phyloP scores from a whole-genome alignment of 2,888 invertebrate species.

The Ophonus ardosiacus region DNA sequence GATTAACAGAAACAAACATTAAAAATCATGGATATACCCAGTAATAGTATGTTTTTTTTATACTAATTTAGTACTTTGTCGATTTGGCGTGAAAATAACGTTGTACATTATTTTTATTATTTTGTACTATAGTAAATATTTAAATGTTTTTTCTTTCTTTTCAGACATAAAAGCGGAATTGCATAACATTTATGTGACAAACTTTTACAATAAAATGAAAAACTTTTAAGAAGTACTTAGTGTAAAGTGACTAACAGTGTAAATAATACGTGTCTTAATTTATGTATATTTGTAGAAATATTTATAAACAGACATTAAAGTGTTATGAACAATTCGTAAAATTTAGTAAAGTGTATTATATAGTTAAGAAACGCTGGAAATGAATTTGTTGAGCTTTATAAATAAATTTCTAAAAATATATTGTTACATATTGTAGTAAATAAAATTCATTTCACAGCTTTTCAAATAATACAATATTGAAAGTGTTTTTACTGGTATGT shows the following conservation, averaged over 20 bases:
- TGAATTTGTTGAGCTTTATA: conserved; percentile 40
- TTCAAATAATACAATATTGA: conserved; percentile 34
- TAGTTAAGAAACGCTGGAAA: conserved; percentile 48
- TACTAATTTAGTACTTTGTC: not conserved
- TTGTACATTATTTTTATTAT: not conserved
- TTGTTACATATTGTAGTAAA: conserved; percentile 29
- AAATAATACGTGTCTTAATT: conserved; percentile 62
- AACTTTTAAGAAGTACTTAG: conserved; percentile 62
- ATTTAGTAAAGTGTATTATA: conserved; percentile 22
- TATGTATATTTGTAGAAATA: conserved; percentile 61
- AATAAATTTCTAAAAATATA: conserved; percentile 22
- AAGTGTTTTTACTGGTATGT: conserved; percentile 46
- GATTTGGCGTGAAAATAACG: not conserved
- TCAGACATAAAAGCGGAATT: conserved; percentile 50
- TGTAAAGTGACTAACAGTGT: conserved; percentile 63
- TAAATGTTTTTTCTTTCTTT: conserved; percentile 24
- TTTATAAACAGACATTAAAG: conserved; percentile 32
- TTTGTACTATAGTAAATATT: not conserved
- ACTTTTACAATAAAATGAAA: conserved; percentile 43
- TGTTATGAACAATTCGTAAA: conserved; percentile 34
- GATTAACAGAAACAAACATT: no score
- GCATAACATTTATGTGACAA: conserved; percentile 51
- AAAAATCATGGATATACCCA: no score
- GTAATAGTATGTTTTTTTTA: no score
- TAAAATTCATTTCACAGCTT: conserved; percentile 53